Evolutionary conservation across 1,140 invertebrate genomes (phyloP), one percentile per base, ranked within the genome.

Genomic region (Zaprionus davidi): DNA sequence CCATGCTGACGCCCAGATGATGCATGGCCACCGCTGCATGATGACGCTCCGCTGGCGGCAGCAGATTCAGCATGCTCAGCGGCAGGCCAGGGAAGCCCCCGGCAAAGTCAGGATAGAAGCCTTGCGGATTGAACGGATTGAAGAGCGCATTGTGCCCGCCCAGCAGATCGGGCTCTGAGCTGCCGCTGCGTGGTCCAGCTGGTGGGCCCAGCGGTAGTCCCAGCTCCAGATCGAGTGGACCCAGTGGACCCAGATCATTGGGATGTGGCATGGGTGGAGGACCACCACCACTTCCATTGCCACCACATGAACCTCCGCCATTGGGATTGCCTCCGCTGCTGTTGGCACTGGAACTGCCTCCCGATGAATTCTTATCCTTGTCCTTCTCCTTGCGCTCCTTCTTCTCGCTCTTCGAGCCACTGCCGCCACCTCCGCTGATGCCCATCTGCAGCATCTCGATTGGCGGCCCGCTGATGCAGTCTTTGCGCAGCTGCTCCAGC

Each of bases 401-500:
- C 62, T 87, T 86, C 57, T 77, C 81, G 60, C 65, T 90, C 46
- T 79, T 80, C 26, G 79, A 79, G 41, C 70, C 69, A 22, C 78
- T 68, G 15, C 73, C 65, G 5, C 81, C 71, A 34, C 84, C 71
- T 1, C 85, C 79, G 28, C 78, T 88, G 15, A 95, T 94, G 74
- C 96, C 95, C 85, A 96, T 94, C 71, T 95, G 94, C 41, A 96
- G 86, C 73, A 96, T 94, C 88, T 97, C 96, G 5, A 96, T 94
- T 49, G 94, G 95, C 77, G 90, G 94, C 1, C 95, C 95, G 57
- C 96, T 96, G 81, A 97, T 96, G 93, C 97, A 97, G 90, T 97
- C 97, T 93, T 97, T 97, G 82, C 97, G 94, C 24, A 98, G 93
- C 83, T 97, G 96, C 83, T 98, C 97, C 49, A 98, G 93, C 85